These are phyloP conservation scores for Acanthococcus lagerstroemiae DNA, from an alignment of 2,888 invertebrate species.

Conservation along the genomic window DNA sequence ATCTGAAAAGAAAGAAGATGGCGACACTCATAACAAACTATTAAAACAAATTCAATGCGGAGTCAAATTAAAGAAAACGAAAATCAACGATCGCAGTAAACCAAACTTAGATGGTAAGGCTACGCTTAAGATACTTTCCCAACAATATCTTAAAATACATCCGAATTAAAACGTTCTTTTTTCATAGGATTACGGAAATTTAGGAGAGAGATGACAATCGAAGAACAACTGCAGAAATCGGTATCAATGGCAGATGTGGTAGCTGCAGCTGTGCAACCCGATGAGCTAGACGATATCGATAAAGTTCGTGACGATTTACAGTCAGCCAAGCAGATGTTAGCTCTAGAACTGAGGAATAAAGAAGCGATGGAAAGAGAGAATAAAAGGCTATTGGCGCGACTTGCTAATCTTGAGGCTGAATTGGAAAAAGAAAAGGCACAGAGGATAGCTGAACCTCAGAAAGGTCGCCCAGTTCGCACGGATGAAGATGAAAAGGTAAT, in stretches of 20 bases:
- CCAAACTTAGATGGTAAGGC: conserved; percentile 65
- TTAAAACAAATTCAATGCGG: conserved; percentile 73
- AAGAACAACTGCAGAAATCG: conserved; percentile 76
- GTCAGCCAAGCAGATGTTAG: conserved; percentile 82
- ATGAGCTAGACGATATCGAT: conserved; percentile 85
- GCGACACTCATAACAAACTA: conserved; percentile 57
- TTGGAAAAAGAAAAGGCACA: conserved; percentile 53
- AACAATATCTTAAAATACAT: too few species aligned
- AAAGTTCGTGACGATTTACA: conserved; percentile 77
- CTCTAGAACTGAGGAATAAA: conserved; percentile 73
- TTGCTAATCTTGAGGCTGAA: conserved; percentile 71
- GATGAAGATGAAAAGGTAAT: conserved; percentile 38
- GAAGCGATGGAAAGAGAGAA: conserved; percentile 77
- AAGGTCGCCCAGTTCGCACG: conserved; percentile 34
- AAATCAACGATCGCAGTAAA: conserved; percentile 76
- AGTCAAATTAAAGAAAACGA: conserved; percentile 60
- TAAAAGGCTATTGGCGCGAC: conserved; percentile 65
- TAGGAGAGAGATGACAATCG: conserved; percentile 78
- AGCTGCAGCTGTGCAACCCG: conserved; percentile 50
- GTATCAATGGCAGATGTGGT: conserved; percentile 55
- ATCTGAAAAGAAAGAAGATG: conserved; percentile 66
- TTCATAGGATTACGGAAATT: conserved; percentile 59
- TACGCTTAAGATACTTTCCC: too few species aligned
- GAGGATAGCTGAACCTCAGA: conserved; percentile 32
- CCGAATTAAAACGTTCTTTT: too few species aligned